Evolutionary conservation across 2,113 vertebrate species (phyloP).

Genomic region (Pelmatolapia mariae): DNA sequence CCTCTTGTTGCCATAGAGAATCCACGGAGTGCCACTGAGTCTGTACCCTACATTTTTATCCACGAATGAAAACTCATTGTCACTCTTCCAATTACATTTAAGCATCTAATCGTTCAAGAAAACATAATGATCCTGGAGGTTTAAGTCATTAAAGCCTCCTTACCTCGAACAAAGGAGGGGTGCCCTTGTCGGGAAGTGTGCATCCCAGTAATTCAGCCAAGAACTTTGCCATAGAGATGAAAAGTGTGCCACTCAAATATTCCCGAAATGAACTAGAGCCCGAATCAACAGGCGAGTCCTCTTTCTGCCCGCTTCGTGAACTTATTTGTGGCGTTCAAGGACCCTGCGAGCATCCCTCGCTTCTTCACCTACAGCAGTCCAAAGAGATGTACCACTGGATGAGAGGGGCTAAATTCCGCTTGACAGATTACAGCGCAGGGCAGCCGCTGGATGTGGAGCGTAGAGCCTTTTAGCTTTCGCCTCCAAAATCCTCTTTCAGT

Average conservation of each 20-base stretch:
- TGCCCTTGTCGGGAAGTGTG: conserved; percentile 73
- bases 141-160: neutral
- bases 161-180: conserved; percentile 74
- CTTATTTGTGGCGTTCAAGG: conserved; percentile 15
- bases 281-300: conserved; percentile 4
- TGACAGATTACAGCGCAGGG: neutral
- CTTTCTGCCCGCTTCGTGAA: neutral
- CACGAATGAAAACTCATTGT: neutral
- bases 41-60: neutral
- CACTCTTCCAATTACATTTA: neutral
- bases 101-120: neutral
- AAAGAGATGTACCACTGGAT: neutral
- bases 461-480: neutral
- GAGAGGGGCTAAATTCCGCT: neutral
- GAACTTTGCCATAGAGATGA: conserved; percentile 80
- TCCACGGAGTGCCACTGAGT: neutral
- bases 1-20: conserved; percentile 26
- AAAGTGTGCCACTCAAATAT: neutral
- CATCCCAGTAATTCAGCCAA: conserved; percentile 79
- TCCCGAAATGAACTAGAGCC: neutral
- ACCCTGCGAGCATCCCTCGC: conserved; percentile 4
- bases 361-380: neutral
- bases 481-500: neutral
- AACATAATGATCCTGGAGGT: neutral
- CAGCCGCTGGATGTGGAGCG: neutral